Conservation (phyloP, 2,797 vertebrate genomes). For the Paramormyrops hopkinsi region DNA sequence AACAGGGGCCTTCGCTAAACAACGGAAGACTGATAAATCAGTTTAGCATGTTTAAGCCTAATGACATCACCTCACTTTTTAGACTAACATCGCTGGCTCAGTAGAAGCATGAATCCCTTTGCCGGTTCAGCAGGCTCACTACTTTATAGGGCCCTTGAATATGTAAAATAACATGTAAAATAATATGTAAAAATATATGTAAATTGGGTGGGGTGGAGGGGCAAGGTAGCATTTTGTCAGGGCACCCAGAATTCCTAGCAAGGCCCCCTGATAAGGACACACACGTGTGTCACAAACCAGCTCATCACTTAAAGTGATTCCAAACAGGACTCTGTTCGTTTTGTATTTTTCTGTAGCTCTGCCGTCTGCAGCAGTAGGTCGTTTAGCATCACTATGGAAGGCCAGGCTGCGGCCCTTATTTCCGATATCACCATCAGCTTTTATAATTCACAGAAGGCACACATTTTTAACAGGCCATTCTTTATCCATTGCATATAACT, state of each 20-base stretch:
- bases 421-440: not conserved
- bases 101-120: not conserved
- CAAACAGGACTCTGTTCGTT: not conserved
- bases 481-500: not conserved
- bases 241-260: not conserved
- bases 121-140: not conserved
- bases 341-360: not conserved
- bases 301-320: not conserved
- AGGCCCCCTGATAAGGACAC: not conserved
- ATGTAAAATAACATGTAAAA: not conserved
- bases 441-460: not conserved
- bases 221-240: not conserved
- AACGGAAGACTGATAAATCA: not conserved
- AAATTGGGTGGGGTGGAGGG: not conserved
- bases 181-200: not conserved
- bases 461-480: not conserved
- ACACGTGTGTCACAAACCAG: not conserved
- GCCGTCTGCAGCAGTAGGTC: not conserved
- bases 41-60: not conserved
- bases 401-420: not conserved
- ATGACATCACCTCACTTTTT: not conserved
- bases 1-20: not conserved
- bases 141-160: not conserved
- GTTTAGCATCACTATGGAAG: not conserved
- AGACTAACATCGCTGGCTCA: not conserved